Conservation (phyloP, 2,113 vertebrate species). For the Archilochus colubris region DNA sequence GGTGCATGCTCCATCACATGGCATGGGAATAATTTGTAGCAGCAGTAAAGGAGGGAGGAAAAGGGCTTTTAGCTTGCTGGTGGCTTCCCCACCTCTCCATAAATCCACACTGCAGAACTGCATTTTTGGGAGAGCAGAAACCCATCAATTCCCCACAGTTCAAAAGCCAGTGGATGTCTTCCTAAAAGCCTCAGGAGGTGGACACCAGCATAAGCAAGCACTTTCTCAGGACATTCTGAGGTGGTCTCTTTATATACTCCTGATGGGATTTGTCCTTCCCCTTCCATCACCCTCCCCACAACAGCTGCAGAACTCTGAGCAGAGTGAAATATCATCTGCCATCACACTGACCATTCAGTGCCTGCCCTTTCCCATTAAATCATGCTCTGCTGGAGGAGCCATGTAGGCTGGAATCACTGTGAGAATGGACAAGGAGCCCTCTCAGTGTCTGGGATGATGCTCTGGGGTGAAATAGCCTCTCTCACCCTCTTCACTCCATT, state of each 20-base stretch:
- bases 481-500: neutral
- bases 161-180: neutral
- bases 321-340: constrained; percentile 10
- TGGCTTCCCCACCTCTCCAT: neutral
- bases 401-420: neutral
- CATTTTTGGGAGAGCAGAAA: neutral
- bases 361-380: neutral
- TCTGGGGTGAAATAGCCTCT: neutral
- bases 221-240: neutral
- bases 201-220: neutral
- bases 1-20: rapidly evolving
- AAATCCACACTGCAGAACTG: neutral
- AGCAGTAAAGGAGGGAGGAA: neutral
- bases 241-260: neutral
- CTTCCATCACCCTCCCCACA: neutral
- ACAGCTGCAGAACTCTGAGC: constrained; percentile 36
- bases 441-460: neutral
- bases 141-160: neutral
- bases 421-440: neutral
- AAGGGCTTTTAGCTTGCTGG: neutral
- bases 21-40: neutral
- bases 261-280: neutral
- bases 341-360: neutral
- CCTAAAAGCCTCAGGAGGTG: rapidly evolving
- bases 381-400: neutral